These are phyloP conservation scores for Temnothorax unifasciatus DNA, from an alignment of 2,888 invertebrate genomes.

Conservation along the genomic window DNA sequence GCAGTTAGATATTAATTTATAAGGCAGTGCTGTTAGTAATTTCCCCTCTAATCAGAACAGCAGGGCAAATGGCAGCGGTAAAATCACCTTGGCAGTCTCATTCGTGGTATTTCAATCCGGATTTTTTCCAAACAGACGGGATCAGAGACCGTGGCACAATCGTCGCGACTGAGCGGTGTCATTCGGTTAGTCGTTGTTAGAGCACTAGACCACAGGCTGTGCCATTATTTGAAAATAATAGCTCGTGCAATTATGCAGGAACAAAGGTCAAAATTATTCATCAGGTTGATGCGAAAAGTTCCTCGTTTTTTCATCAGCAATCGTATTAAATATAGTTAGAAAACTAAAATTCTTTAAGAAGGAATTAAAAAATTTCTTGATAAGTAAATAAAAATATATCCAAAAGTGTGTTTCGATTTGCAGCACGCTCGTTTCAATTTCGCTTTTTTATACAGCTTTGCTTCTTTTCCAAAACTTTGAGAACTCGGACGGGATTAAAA, in stretches of 20 bases:
- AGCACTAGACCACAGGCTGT: background rate
- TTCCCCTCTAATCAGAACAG: background rate
- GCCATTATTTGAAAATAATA: slow-evolving; percentile 10
- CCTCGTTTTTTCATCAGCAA: background rate
- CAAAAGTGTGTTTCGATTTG: background rate
- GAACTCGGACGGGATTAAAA: background rate
- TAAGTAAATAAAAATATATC: background rate
- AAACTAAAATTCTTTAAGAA: background rate
- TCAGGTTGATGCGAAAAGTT: background rate
- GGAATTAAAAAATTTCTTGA: background rate
- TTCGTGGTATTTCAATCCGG: background rate
- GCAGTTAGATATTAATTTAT: background rate
- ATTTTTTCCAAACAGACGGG: slow-evolving; percentile 4
- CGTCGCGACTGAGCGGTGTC: slow-evolving; percentile 50
- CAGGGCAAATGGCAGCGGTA: slow-evolving; percentile 5
- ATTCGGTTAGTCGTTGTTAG: background rate
- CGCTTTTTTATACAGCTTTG: background rate
- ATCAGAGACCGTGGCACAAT: slow-evolving; percentile 51
- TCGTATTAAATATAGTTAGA: no score
- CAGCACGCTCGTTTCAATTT: no score
- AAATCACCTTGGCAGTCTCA: slow-evolving; percentile 14
- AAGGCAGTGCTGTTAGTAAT: background rate
- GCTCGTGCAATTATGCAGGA: background rate
- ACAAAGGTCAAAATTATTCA: slow-evolving; percentile 11
- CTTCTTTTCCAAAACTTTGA: background rate